Percentiles rank a stretch among this genome's conserved stretches.
These are phyloP conservation scores for Eledona agricola DNA, from an alignment of 2,888 invertebrate genomes.

Conservation along the genomic window DNA sequence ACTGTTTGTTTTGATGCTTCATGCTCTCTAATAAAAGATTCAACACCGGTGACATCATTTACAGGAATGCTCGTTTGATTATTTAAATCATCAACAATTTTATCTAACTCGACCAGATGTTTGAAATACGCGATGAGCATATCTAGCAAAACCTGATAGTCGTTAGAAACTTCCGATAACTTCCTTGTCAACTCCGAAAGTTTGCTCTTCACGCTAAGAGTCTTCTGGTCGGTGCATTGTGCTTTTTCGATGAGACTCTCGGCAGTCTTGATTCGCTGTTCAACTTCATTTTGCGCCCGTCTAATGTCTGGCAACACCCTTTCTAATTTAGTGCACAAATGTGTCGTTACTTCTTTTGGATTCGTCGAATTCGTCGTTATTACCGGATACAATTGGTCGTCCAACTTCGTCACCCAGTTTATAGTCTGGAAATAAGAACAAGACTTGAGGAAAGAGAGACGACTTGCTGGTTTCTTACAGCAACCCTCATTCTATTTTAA, in stretches of 20 bases:
- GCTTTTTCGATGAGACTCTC: conserved; percentile 72
- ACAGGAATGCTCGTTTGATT: conserved; percentile 61
- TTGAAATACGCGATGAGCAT: conserved; percentile 77
- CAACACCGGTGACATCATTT: conserved; percentile 64
- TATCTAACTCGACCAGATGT: conserved; percentile 70
- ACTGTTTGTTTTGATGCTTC: conserved; percentile 72
- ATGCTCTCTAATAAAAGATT: conserved; percentile 69
- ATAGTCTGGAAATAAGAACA: conserved; percentile 65
- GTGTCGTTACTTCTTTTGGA: conserved; percentile 66
- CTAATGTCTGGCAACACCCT: conserved; percentile 70
- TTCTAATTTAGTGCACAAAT: conserved; percentile 68
- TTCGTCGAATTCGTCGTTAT: conserved; percentile 71
- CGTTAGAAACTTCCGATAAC: conserved; percentile 72
- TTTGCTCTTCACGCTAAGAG: conserved; percentile 71
- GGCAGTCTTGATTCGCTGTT: conserved; percentile 72
- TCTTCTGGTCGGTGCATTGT: conserved; percentile 62
- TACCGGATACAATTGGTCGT: conserved; percentile 78
- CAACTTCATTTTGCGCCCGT: conserved; percentile 73
- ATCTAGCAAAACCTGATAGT: conserved; percentile 73
- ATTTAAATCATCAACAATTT: conserved; percentile 68
- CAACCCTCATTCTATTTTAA: conserved; percentile 32
- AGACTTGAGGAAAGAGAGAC: conserved; percentile 14
- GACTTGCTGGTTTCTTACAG: conserved; percentile 5
- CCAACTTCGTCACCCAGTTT: conserved; percentile 73
- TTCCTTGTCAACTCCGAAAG: conserved; percentile 73